A percentile compares a stretch with the other conserved stretches of the same genome.
Conservation (phyloP, 2,113 vertebrate genomes). For the Galemys pyrenaicus region DNA sequence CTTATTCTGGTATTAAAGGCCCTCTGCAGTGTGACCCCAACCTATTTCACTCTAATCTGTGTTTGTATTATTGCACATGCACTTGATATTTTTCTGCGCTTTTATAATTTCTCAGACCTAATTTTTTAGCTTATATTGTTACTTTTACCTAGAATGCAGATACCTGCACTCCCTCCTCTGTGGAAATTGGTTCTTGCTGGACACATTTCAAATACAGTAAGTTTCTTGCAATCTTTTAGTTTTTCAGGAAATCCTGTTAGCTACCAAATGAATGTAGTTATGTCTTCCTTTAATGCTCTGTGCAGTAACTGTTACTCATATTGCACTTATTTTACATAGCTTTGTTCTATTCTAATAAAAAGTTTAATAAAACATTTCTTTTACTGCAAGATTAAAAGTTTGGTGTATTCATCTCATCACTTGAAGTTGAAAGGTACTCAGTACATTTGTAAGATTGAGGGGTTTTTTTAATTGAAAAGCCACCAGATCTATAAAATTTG, state of each 20-base stretch:
- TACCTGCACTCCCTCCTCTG: not conserved
- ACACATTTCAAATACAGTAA: slow-evolving; percentile 17
- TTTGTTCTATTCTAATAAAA: slow-evolving; percentile 34
- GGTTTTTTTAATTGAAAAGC: slow-evolving; percentile 13
- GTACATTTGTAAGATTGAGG: slow-evolving; percentile 9
- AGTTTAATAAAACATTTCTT: not conserved
- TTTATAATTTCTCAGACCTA: not conserved
- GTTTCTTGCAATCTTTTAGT: slow-evolving; percentile 27
- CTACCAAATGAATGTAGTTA: not conserved
- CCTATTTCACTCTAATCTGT: not conserved
- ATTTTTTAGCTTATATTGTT: slow-evolving; percentile 9
- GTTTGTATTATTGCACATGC: not conserved
- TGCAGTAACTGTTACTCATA: not conserved
- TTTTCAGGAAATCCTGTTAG: not conserved
- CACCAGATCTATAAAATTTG: not conserved
- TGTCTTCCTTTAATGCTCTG: not conserved
- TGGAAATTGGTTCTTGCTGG: not conserved
- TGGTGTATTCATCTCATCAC: too few relatives aligned
- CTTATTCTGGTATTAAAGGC: not conserved
- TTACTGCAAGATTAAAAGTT: slow-evolving; percentile 6
- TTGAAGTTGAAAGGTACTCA: not conserved
- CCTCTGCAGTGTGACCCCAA: not conserved
- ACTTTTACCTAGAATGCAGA: not conserved
- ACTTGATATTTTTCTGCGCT: not conserved
- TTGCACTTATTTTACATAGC: not conserved